A percentile compares a stretch with the other conserved stretches of the same genome.
Evolutionary conservation across 2,888 invertebrate species (phyloP).

Genomic region (Caenorhabditis sp.): DNA sequence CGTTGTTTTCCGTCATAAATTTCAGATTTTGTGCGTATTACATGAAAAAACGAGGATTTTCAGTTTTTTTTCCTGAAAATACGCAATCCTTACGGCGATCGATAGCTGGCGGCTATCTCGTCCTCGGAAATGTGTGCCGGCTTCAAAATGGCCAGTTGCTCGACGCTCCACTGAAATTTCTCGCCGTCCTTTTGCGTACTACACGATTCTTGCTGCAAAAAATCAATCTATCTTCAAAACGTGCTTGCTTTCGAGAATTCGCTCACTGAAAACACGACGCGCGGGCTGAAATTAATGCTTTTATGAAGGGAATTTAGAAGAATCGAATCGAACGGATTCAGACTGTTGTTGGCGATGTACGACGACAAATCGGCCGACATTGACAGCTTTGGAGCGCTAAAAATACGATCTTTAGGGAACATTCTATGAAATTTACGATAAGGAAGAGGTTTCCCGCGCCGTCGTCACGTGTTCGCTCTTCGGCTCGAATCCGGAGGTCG

Average conservation of each 20-base stretch:
- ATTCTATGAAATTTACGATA: background rate
- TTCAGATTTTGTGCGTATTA: too few relatives aligned
- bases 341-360: slow-evolving; percentile 39
- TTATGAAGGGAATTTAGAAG: slow-evolving; percentile 43
- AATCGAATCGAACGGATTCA: slow-evolving; percentile 49
- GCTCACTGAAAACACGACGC: slow-evolving; percentile 37
- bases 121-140: slow-evolving; percentile 64
- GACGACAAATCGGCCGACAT: slow-evolving; percentile 49
- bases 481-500: slow-evolving; percentile 27
- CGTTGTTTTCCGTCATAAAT: too few relatives aligned
- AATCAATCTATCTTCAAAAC: background rate
- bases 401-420: slow-evolving; percentile 1
- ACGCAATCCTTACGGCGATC: slow-evolving; percentile 58
- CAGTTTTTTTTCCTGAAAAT: too few relatives aligned
- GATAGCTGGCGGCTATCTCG: slow-evolving; percentile 56
- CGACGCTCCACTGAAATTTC: slow-evolving; percentile 60
- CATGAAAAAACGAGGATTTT: too few relatives aligned
- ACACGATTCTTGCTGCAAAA: slow-evolving; percentile 37
- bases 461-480: background rate
- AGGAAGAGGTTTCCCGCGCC: too few relatives aligned
- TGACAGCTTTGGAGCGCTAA: slow-evolving; percentile 20
- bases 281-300: slow-evolving; percentile 54
- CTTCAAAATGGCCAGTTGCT: slow-evolving; percentile 57
- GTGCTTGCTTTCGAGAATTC: background rate
- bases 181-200: slow-evolving; percentile 24